phyloP scores from a whole-genome alignment of 2,113 vertebrate species.

The Apus apus region DNA sequence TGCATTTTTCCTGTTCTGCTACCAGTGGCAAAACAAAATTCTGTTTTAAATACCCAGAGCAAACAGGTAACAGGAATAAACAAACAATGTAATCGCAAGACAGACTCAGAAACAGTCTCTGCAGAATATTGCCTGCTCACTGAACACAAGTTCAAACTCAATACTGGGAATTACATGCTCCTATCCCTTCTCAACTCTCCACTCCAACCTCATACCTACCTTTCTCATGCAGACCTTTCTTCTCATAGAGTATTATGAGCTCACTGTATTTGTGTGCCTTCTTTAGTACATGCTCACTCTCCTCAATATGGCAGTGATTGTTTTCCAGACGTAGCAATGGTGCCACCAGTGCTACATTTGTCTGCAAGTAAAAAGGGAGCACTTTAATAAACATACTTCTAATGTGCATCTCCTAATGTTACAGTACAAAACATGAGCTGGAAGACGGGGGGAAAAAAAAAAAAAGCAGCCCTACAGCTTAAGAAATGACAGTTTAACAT shows the following conservation, averaged over 20 bases:
- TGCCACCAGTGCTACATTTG: constrained; percentile 94
- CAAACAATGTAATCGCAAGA: background rate
- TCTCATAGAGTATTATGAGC: constrained; percentile 98
- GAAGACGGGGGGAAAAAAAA: background rate
- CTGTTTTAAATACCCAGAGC: background rate
- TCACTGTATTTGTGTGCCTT: constrained; percentile 98
- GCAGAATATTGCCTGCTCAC: background rate
- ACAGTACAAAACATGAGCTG: background rate
- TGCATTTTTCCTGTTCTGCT: background rate
- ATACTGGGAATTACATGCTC: background rate
- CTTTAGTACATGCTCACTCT: constrained; percentile 96
- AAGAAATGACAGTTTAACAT: background rate
- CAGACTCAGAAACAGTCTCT: background rate
- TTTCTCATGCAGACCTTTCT: constrained; percentile 97
- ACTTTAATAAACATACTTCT: background rate
- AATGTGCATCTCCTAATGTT: background rate
- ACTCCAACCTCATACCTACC: constrained; percentile 70
- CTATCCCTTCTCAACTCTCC: background rate
- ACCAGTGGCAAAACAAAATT: background rate
- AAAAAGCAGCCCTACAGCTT: background rate
- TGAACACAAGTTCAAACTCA: background rate
- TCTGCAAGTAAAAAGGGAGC: constrained; percentile 74
- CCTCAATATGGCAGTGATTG: constrained; percentile 98
- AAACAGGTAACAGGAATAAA: background rate
- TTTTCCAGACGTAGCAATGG: constrained; percentile 94